Base-by-base conservation (phyloP, 2,888 invertebrate species). In the Leucania comma region DNA sequence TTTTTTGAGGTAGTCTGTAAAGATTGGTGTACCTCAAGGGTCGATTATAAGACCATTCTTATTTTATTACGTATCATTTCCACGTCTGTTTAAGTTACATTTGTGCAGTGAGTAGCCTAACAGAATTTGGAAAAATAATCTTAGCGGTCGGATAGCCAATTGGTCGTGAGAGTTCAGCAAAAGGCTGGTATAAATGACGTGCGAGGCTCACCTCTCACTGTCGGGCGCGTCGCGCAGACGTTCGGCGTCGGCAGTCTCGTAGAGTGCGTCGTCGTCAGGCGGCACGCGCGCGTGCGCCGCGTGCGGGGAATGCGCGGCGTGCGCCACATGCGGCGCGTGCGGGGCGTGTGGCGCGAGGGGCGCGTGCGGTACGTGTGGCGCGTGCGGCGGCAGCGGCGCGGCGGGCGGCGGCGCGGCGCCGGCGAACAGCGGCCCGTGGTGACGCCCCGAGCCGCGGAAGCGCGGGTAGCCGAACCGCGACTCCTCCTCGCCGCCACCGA, bases 241-340 rank as follows among this genome's bases (percentile, higher is more conserved):
- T 90, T 97, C 97, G 72, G 97, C 97, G 93, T 97, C 97, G 85
- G 98, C 98, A 89, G 98, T 98, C 96, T 98, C 98, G 94, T 98
- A 98, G 89, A 98, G 97, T 91, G 98, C 98, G 94, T 98, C 98
- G 90, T 98, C 98, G 91, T 98, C 98, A 83, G 96, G 96, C 82
- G 87, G 88, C 73, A 84, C 93, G 88, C 96, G 96, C 65, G 87
- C 90, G 94, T 94, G 96, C 86, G 94, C 91, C 65, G 91, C 92
- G 89, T 81, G 95, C 93, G 88, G 86, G 88, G 84, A 90, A 85
- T 93, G 92, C 87, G 94, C 93, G 84, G 87, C 86, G 84, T 92
- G 93, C 91, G 93, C 90, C 89, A 85, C 98, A 85, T 96, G 95
- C 84, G 87, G 87, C 73, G 83, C 73, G 73, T 72, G 74, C 22